Conservation (phyloP, 2,113 vertebrate genomes). For the Paramisgurnus dabryanus region DNA sequence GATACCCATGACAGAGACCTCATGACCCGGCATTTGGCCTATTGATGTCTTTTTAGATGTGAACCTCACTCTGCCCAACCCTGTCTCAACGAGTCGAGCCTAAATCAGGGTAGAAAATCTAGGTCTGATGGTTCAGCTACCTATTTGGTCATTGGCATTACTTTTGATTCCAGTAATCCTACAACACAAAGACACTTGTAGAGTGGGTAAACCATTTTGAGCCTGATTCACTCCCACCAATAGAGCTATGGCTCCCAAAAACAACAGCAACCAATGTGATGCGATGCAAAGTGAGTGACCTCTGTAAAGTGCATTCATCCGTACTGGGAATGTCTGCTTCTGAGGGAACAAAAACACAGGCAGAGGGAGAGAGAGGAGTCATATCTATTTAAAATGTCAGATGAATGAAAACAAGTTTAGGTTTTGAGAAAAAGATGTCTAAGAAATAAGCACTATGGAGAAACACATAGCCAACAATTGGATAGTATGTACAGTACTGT, state of each 20-base stretch:
- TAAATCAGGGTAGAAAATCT: slow-evolving; percentile 20
- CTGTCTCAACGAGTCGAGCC: slow-evolving; percentile 10
- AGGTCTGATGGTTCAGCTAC: not conserved
- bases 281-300: slow-evolving; percentile 34
- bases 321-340: slow-evolving; percentile 38
- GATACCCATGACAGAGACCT: slow-evolving; percentile 16
- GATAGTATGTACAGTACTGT: no score
- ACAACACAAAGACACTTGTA: slow-evolving; percentile 11
- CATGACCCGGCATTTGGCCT: not conserved
- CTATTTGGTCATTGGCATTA: slow-evolving; percentile 27
- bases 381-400: not conserved
- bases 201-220: slow-evolving; percentile 28
- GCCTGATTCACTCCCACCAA: slow-evolving; percentile 26
- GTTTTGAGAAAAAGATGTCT: no score
- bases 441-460: no score
- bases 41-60: no score
- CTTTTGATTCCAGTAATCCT: slow-evolving; percentile 38
- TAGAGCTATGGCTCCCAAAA: slow-evolving; percentile 19
- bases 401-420: not conserved
- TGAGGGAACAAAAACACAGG: not conserved
- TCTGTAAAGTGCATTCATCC: slow-evolving; percentile 39
- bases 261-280: slow-evolving; percentile 30
- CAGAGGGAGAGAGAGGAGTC: not conserved
- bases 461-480: no score
- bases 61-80: not conserved